Percentiles rank a stretch among this genome's conserved stretches.
phyloP scores from a whole-genome alignment of 1,140 invertebrate species.

The Drosophila paulistorum region DNA sequence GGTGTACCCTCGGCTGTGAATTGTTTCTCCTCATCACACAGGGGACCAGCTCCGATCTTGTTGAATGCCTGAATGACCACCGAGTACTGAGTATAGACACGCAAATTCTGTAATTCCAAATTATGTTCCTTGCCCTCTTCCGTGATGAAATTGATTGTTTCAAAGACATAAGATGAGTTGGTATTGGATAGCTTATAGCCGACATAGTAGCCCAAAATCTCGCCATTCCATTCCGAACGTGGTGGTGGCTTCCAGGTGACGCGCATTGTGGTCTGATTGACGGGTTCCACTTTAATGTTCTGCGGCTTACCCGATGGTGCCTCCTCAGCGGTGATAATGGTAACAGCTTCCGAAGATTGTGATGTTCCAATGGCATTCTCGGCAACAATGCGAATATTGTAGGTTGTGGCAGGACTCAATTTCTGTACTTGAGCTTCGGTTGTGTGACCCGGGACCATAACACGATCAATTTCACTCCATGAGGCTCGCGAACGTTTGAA shows the following conservation, averaged over 20 bases:
- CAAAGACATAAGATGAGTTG: conserved; percentile 95
- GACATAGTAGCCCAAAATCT: conserved; percentile 93
- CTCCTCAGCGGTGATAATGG: conserved; percentile 97
- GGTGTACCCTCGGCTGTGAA: conserved; percentile 96
- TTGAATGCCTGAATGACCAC: conserved; percentile 98
- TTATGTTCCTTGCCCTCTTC: conserved; percentile 96
- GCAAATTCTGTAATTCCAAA: conserved; percentile 91
- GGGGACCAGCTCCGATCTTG: conserved; percentile 95
- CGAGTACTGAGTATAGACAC: conserved; percentile 97
- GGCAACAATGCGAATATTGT: conserved; percentile 95
- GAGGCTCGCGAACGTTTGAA: conserved; percentile 95
- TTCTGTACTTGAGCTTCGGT: conserved; percentile 94
- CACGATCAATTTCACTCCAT: conserved; percentile 93
- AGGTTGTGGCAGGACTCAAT: conserved; percentile 94
- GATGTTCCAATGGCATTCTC: conserved; percentile 97
- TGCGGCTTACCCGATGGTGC: conserved; percentile 93
- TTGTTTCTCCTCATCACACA: conserved; percentile 94
- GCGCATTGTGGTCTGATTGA: conserved; percentile 95
- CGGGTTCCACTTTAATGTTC: conserved; percentile 93
- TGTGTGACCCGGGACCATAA: conserved; percentile 92
- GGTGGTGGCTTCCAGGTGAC: conserved; percentile 97
- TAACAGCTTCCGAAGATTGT: conserved; percentile 95
- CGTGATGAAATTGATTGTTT: conserved; percentile 95
- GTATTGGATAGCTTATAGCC: conserved; percentile 94
- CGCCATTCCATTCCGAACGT: conserved; percentile 95